These are phyloP conservation scores for Rutilus rutilus DNA, from an alignment of 2,113 vertebrate genomes.

Conservation along the genomic window DNA sequence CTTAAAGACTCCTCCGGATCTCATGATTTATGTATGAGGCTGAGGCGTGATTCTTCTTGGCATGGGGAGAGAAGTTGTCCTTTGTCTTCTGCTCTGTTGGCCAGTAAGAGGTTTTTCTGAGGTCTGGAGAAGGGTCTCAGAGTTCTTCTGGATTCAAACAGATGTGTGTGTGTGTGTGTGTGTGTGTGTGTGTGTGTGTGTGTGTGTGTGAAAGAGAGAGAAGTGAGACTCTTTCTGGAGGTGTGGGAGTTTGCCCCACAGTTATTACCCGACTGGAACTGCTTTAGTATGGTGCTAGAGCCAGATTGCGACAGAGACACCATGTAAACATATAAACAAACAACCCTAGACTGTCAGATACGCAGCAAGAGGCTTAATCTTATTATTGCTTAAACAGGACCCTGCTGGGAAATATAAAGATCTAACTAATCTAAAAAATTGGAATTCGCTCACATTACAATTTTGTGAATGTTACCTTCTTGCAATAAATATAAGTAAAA, in stretches of 20 bases:
- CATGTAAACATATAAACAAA: conserved; percentile 56
- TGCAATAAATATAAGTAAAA: neutral
- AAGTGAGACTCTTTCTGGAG: neutral
- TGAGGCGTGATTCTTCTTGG: conserved; percentile 77
- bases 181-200: no score
- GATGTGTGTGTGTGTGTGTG: neutral
- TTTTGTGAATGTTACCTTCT: neutral
- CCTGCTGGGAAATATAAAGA: conserved; percentile 37
- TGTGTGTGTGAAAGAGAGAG: neutral
- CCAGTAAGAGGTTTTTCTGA: conserved; percentile 51
- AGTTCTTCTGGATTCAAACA: conserved; percentile 17
- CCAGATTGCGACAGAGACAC: conserved; percentile 62
- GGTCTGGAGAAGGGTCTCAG: conserved; percentile 27
- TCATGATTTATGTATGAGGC: conserved; percentile 81
- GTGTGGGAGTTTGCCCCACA: conserved; percentile 67
- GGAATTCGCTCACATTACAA: neutral
- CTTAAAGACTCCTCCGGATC: conserved; percentile 79
- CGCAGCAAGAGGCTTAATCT: conserved; percentile 40
- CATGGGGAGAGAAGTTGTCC: conserved; percentile 76
- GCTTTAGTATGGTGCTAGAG: conserved; percentile 71
- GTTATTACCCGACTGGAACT: conserved; percentile 75
- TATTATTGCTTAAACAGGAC: conserved; percentile 35
- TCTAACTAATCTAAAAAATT: conserved; percentile 31
- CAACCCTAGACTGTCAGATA: conserved; percentile 51
- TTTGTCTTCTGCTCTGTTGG: conserved; percentile 64